Percentiles rank a stretch among this genome's conserved stretches.
phyloP scores from a whole-genome alignment of 1,140 invertebrate species.

The Pemphigus obesinymphae region DNA sequence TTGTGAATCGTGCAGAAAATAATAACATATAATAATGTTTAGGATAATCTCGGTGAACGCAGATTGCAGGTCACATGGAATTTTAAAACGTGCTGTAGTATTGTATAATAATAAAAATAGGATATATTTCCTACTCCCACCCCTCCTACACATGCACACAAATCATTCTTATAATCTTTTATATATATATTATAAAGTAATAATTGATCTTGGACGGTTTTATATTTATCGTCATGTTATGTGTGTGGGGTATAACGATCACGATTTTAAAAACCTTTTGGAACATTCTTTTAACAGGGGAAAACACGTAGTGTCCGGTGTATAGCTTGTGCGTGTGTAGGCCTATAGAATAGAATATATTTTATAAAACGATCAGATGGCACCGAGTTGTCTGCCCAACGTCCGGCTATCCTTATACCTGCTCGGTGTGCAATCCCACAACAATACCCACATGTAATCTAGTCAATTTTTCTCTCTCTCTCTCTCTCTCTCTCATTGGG shows the following conservation, averaged over 20 bases:
- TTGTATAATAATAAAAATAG: background rate
- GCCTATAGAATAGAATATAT: background rate
- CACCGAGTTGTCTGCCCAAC: slow-evolving; percentile 21
- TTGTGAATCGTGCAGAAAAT: too few species aligned
- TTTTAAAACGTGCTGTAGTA: background rate
- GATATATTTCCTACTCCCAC: background rate
- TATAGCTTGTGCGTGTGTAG: background rate
- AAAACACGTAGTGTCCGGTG: background rate
- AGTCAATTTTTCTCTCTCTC: background rate
- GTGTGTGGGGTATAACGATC: background rate
- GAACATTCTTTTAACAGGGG: background rate
- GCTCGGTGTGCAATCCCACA: background rate
- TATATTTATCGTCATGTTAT: background rate
- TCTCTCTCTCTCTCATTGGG: background rate
- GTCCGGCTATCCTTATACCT: slow-evolving; percentile 26
- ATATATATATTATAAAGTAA: background rate
- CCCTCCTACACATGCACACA: too few species aligned
- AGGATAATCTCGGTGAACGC: too few species aligned
- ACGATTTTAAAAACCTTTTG: background rate
- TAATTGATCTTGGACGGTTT: slow-evolving; percentile 8
- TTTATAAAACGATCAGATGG: slow-evolving; percentile 14
- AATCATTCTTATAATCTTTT: too few species aligned
- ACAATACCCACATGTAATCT: slow-evolving; percentile 27
- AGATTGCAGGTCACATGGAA: background rate
- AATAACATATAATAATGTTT: too few species aligned